Evolutionary conservation across 2,888 invertebrate species (phyloP), one percentile per base, ranked within the genome.

Genomic region (Steromphala cineraria): DNA sequence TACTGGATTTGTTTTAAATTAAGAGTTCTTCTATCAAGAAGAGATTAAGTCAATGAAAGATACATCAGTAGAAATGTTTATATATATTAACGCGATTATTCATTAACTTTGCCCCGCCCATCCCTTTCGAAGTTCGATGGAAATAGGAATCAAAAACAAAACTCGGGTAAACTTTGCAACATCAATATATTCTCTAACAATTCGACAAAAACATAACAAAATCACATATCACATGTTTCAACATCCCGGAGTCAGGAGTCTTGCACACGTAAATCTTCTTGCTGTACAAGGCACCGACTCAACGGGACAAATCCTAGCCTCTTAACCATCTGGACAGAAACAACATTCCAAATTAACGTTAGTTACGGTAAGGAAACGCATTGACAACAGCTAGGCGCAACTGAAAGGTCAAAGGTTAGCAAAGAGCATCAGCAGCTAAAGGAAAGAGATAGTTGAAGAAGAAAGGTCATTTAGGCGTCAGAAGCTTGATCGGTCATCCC

Each of bases 121-220:
- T n/a, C n/a, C n/a, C n/a, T n/a, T 46, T 10, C 5, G 46, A 13
- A 46, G 5, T 46, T 46, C 46, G 10, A 46, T 46, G 13, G 46
- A 46, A 46, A 46, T 8, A 4, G 36, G 46, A 13, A 46, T 46
- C 13, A 10, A 46, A 5, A 46, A 46, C 46, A 46, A 8, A 46
- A 46, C 10, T 46, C 46, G 13, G 46, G 7, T 46, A 1, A 46
- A 53, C 31, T 53, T 31, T 53, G 53, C 78, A 92, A 91, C 84
- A 90, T 80, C 36, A 83, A 94, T 94, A 95, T 97, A 91, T 97
- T 97, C 19, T 31, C 28, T 36, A 40, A 36, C n/a, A 71, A 71
- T 19, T 36, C 2, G 36, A 67, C 21, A 17, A 13, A 0, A 67
- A 67, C 67, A 31, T 5, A 40, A 71, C 19, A 71, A 71, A 15